Evolutionary conservation across 2,113 vertebrate species (phyloP), one percentile per base, ranked within the genome.

Genomic region (Microtus pennsylvanicus): DNA sequence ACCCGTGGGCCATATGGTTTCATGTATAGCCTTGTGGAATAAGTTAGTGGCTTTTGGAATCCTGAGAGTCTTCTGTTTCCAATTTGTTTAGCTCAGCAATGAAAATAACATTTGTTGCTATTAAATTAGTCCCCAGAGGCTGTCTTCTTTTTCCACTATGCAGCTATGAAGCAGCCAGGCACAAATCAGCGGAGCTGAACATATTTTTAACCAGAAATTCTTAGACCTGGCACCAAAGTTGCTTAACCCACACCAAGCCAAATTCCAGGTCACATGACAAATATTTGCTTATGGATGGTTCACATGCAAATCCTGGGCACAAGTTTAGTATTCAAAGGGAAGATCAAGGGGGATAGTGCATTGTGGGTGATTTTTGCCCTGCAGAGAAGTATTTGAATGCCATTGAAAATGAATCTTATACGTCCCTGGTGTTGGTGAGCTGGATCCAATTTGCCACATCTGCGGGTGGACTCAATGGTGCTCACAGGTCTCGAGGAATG

Each of bases 31-130:
- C 74, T 86, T 82, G 35, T 96, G 94, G 55, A 95, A 47, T 95
- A 87, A 90, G 22, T 87, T 93, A 26, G 22, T 65, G 8, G 61
- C 45, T 58, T 96, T 97, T 85, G 90, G 81, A 93, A 90, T 92
- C 70, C 93, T 52, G 70, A 58, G 75, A 65, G 58, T 90, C 67
- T 95, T 88, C 77, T 95, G 24, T 80, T 96, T 97, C 90, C 42
- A 92, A 65, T 77, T 96, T 97, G 67, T 96, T 96, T 90, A 89
- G 90, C 67, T 96, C 78, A 95, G 82, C 61, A 94, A 58, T 94
- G 94, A 90, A 96, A 96, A 89, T 96, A 94, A 63, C 85, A 96
- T 95, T 97, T 88, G 81, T 96, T 95, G 76, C 65, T 95, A n/a
- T 93, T 96, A 96, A 96, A 90, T 95, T 96, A 81, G 67, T 83